These are phyloP conservation scores for Fulica atra DNA, from an alignment of 2,113 vertebrate genomes.

Conservation along the genomic window DNA sequence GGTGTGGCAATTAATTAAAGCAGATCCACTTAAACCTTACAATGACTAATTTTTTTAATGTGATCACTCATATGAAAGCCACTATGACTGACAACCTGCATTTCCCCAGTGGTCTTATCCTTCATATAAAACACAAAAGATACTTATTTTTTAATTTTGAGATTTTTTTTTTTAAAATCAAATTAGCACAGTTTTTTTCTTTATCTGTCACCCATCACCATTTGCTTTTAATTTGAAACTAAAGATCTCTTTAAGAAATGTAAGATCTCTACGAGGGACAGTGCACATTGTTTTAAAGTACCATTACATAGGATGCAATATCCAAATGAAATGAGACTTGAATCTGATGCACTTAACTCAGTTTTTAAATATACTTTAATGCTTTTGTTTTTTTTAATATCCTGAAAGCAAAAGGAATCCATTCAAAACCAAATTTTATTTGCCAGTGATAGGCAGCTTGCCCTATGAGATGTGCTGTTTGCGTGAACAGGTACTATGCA, in stretches of 20 bases:
- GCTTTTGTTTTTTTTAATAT: background rate
- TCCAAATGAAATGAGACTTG: background rate
- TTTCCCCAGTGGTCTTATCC: background rate
- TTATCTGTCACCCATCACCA: background rate
- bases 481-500: fast-evolving
- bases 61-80: background rate
- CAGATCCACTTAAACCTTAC: background rate
- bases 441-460: background rate
- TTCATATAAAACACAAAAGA: background rate
- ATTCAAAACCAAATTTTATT: background rate
- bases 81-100: background rate
- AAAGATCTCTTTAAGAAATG: background rate
- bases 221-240: background rate
- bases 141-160: background rate
- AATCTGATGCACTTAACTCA: background rate
- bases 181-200: background rate
- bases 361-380: background rate
- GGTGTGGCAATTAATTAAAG: background rate
- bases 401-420: background rate
- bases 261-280: background rate
- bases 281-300: background rate
- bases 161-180: background rate
- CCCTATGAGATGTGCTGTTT: background rate
- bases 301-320: background rate
- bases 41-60: background rate